Evolutionary conservation across 1,140 invertebrate species (phyloP).

Genomic region (Phenacoccus solenopsis): DNA sequence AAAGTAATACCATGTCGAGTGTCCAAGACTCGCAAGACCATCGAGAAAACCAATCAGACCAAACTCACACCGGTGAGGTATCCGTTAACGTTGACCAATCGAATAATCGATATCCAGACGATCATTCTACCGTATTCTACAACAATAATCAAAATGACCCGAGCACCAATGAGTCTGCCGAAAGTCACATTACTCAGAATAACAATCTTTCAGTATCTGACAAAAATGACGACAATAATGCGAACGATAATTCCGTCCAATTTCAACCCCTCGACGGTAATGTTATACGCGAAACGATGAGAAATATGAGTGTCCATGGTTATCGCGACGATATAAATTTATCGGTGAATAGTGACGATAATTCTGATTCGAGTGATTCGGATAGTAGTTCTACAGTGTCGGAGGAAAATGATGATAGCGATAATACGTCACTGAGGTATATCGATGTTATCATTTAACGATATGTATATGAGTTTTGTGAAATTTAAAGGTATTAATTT

Average conservation of each 20-base stretch:
- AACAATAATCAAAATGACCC: not conserved
- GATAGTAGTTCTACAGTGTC: conserved; percentile 7
- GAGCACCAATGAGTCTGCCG: not conserved
- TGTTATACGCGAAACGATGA: not conserved
- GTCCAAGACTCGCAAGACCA: not conserved
- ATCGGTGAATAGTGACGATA: not conserved
- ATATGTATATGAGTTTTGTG: no score
- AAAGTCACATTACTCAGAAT: no score
- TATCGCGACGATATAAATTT: not conserved
- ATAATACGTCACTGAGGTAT: not conserved
- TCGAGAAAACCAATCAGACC: not conserved
- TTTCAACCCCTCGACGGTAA: not conserved
- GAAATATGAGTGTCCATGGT: not conserved
- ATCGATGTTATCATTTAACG: not conserved
- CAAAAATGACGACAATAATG: no score
- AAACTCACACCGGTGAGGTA: not conserved
- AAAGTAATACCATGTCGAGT: not conserved
- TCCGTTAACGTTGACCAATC: not conserved
- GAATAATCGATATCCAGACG: no score
- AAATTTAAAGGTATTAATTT: no score
- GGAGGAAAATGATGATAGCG: not conserved
- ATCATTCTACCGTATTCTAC: no score
- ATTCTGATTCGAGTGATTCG: conserved; percentile 7
- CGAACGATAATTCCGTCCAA: not conserved
- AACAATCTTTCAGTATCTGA: no score